phyloP scores from a whole-genome alignment of 1,140 invertebrate species.

The Heliconius hewitsoni region DNA sequence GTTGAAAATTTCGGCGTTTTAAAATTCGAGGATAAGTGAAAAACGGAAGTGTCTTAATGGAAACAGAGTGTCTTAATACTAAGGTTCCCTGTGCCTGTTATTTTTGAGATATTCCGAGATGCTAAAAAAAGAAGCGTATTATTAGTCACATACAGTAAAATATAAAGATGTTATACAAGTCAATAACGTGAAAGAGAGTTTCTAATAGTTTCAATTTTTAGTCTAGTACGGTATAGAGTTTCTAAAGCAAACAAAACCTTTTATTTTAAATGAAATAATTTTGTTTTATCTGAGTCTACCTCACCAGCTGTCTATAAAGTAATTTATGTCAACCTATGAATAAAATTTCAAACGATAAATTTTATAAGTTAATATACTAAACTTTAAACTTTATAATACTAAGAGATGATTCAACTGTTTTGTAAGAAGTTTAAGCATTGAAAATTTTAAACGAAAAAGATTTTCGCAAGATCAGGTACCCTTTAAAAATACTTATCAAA shows the following conservation, averaged over 20 bases:
- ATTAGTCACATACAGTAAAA: no score
- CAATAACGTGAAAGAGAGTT: background rate
- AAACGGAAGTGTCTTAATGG: no score
- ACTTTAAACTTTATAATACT: slow-evolving; percentile 28
- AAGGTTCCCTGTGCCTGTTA: no score
- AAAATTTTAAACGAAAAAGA: slow-evolving; percentile 41
- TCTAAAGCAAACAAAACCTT: no score
- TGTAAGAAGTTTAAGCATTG: slow-evolving; percentile 33
- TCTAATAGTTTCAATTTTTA: background rate
- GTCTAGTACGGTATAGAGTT: background rate
- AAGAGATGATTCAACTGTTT: slow-evolving; percentile 36
- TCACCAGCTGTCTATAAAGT: background rate
- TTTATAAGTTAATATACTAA: slow-evolving; percentile 32
- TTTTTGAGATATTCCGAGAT: no score
- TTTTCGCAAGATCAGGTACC: slow-evolving; percentile 37
- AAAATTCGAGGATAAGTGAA: no score
- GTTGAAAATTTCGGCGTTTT: no score
- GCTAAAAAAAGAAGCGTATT: no score
- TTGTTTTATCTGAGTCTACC: background rate
- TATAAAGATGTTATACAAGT: no score
- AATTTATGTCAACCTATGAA: background rate
- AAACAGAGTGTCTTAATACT: no score
- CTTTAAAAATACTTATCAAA: slow-evolving; percentile 39
- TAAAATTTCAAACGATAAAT: slow-evolving; percentile 17
- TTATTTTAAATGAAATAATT: background rate